Percentiles rank a stretch among this genome's conserved stretches.
These are phyloP conservation scores for Dicrurus megarhynchus DNA, from an alignment of 2,113 vertebrate genomes.

Conservation along the genomic window DNA sequence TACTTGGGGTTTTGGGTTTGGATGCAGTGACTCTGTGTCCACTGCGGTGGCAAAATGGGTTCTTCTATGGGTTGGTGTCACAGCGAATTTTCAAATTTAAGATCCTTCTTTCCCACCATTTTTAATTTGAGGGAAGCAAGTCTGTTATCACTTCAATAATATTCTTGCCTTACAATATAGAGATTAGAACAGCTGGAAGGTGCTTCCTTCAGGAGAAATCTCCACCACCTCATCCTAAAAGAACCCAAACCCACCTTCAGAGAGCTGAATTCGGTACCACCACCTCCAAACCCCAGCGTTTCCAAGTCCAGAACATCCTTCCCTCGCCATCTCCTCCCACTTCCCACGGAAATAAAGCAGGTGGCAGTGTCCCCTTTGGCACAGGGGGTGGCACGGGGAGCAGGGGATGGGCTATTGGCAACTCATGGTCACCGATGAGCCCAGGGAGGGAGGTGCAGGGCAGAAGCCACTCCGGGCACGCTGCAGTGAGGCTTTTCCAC, in stretches of 20 bases:
- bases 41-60: background rate
- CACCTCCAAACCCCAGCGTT: background rate
- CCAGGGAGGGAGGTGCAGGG: background rate
- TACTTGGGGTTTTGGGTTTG: background rate
- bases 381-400: background rate
- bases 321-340: background rate
- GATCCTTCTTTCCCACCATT: background rate
- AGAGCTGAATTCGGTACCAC: background rate
- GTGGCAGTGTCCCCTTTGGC: conserved; percentile 48
- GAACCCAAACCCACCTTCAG: background rate
- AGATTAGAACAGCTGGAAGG: background rate
- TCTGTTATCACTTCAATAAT: background rate
- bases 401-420: conserved; percentile 17
- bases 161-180: background rate
- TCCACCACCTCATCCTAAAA: background rate
- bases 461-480: background rate
- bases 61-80: background rate
- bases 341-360: conserved; percentile 11
- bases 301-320: background rate
- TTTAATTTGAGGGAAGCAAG: background rate
- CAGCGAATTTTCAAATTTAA: background rate
- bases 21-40: background rate
- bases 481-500: conserved; percentile 46
- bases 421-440: conserved; percentile 53
- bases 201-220: background rate